These are phyloP conservation scores for Myrmecophaga tridactyla DNA, from an alignment of 2,113 vertebrate species.

Conservation along the genomic window DNA sequence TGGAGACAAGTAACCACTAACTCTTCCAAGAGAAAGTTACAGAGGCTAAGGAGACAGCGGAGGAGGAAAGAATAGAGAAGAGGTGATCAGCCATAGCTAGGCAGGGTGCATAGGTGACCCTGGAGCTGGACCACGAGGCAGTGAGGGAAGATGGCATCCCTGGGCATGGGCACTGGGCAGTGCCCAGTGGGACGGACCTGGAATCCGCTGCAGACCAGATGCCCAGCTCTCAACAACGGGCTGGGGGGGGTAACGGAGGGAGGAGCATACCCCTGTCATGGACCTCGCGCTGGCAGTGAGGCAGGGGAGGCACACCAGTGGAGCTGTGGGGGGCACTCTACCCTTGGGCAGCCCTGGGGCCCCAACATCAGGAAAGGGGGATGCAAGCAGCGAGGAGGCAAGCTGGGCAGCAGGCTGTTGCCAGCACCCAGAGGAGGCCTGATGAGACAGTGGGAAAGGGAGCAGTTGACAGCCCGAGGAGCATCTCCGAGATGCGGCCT, in stretches of 20 bases:
- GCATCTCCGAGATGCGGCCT: not conserved
- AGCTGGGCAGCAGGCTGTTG: not conserved
- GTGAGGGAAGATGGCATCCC: not conserved
- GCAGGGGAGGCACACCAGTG: not conserved
- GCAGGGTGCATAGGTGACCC: not conserved
- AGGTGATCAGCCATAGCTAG: not conserved
- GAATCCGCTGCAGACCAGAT: not conserved
- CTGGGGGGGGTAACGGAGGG: not conserved
- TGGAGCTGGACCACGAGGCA: too few species aligned
- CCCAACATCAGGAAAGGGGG: not conserved
- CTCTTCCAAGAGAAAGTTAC: not conserved
- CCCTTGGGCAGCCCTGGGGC: not conserved
- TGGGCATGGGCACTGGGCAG: not conserved
- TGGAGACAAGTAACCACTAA: not conserved
- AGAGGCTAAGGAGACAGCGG: not conserved
- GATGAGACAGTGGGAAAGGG: not conserved
- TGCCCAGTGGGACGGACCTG: not conserved
- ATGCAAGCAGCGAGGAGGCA: fast-evolving
- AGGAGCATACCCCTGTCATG: too few species aligned
- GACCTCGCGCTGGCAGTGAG: not conserved
- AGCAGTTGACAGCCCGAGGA: not conserved
- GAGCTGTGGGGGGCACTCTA: not conserved
- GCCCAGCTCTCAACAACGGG: not conserved
- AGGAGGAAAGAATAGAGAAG: not conserved
- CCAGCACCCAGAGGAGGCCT: not conserved